phyloP scores from a whole-genome alignment of 2,113 vertebrate species.

The Carassius carassius region DNA sequence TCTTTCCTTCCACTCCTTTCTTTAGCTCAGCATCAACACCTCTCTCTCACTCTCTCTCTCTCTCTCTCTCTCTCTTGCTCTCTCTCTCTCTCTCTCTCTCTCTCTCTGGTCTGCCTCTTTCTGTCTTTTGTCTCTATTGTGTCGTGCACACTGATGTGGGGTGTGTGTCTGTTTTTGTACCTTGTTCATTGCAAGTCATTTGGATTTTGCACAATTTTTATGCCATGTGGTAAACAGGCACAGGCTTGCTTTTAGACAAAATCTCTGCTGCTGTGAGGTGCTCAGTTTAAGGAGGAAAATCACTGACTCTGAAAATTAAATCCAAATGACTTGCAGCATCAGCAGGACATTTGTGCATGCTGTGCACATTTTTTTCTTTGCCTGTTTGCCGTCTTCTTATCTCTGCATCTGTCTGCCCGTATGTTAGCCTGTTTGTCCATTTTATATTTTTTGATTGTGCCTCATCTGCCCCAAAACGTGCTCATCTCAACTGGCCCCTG shows the following conservation, averaged over 20 bases:
- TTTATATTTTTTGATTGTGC: constrained; percentile 52
- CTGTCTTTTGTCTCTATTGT: constrained; percentile 50
- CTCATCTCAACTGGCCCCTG: constrained; percentile 51
- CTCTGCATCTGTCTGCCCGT: constrained; percentile 55
- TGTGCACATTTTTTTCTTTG: constrained; percentile 59
- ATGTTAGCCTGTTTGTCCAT: constrained; percentile 62
- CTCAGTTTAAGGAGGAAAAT: not conserved
- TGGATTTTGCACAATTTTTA: constrained; percentile 17
- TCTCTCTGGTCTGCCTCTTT: constrained; percentile 28
- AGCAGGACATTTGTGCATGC: constrained; percentile 67
- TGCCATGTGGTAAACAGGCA: not conserved
- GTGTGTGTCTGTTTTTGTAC: constrained; percentile 27
- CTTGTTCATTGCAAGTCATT: constrained; percentile 50
- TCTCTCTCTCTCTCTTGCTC: constrained; percentile 3
- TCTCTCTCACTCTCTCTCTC: not conserved
- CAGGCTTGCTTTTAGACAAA: not conserved
- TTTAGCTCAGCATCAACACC: constrained; percentile 46
- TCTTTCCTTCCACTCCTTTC: constrained; percentile 46
- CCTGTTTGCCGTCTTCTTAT: constrained; percentile 47
- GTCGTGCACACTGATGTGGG: constrained; percentile 46
- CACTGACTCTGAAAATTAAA: constrained; percentile 22
- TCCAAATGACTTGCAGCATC: constrained; percentile 69
- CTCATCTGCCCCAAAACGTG: constrained; percentile 57
- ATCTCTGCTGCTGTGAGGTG: not conserved
- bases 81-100: not conserved